These are phyloP conservation scores for Lasioglossum zephyrum DNA, from an alignment of 2,888 invertebrate species.

Conservation along the genomic window DNA sequence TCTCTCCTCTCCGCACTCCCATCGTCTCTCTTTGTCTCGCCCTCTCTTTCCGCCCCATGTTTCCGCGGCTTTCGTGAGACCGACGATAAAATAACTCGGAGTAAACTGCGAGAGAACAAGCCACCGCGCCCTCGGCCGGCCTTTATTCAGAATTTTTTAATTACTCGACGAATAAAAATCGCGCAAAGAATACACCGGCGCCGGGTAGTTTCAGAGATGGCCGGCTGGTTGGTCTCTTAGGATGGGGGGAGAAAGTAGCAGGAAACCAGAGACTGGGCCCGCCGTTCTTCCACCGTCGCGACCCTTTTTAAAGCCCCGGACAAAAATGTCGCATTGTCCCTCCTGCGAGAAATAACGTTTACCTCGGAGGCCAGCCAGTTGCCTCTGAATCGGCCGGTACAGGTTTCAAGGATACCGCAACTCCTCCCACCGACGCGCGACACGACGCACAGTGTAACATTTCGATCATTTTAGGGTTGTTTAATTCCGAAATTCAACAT, in stretches of 20 bases:
- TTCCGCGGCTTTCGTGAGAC: slow-evolving; percentile 10
- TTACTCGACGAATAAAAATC: slow-evolving; percentile 28
- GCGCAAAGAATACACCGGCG: background rate
- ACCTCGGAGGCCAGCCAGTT: background rate
- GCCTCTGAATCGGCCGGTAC: slow-evolving; percentile 9
- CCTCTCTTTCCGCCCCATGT: background rate
- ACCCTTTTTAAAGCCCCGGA: slow-evolving; percentile 24
- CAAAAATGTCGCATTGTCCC: slow-evolving; percentile 12
- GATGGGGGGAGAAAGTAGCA: background rate
- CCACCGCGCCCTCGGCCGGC: background rate
- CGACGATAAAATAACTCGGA: slow-evolving; percentile 12
- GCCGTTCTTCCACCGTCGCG: background rate
- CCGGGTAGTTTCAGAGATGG: background rate
- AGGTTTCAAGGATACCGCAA: background rate
- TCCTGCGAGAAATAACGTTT: slow-evolving; percentile 14
- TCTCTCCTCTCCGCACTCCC: background rate
- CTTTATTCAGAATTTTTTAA: slow-evolving; percentile 39
- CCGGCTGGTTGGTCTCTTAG: background rate
- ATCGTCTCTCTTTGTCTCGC: background rate
- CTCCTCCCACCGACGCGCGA: background rate
- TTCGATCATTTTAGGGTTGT: too few relatives aligned
- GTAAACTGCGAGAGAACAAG: slow-evolving; percentile 9
- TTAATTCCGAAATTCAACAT: too few relatives aligned
- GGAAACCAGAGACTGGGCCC: background rate
- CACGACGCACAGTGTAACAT: too few relatives aligned